Evolutionary conservation across 2,113 vertebrate species (phyloP).

Genomic region (Platichthys flesus): DNA sequence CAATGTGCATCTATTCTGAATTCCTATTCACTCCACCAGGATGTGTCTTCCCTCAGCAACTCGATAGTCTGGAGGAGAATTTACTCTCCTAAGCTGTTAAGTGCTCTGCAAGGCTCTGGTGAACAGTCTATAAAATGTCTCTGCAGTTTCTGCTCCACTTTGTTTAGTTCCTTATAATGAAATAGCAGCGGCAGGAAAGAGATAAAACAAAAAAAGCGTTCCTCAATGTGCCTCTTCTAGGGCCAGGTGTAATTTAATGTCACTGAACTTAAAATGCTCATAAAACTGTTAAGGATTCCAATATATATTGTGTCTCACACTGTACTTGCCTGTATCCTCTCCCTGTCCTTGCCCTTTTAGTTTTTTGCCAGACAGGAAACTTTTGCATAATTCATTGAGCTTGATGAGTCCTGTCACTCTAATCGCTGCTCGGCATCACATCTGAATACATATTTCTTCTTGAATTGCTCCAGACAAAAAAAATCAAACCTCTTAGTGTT

Average conservation of each 20-base stretch:
- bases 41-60: background rate
- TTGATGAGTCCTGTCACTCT: constrained; percentile 37
- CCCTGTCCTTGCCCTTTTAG: constrained; percentile 45
- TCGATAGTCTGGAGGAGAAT: background rate
- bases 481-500: constrained; percentile 6
- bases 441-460: constrained; percentile 37
- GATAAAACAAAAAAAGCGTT: constrained; percentile 6
- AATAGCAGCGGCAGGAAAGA: background rate
- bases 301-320: background rate
- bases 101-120: background rate
- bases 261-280: constrained; percentile 6
- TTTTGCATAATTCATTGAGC: constrained; percentile 51
- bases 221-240: constrained; percentile 1
- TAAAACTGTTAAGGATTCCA: background rate
- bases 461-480: constrained; percentile 12
- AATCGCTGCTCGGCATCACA: constrained; percentile 6
- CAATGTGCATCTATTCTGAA: background rate
- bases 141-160: background rate
- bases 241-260: background rate
- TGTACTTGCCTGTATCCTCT: constrained; percentile 21
- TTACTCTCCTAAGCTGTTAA: background rate
- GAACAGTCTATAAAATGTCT: background rate
- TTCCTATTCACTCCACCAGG: background rate
- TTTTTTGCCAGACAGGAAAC: constrained; percentile 20
- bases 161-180: constrained; percentile 13